Evolutionary conservation across 1,140 invertebrate species (phyloP).

Genomic region (Cotesia glomerata): DNA sequence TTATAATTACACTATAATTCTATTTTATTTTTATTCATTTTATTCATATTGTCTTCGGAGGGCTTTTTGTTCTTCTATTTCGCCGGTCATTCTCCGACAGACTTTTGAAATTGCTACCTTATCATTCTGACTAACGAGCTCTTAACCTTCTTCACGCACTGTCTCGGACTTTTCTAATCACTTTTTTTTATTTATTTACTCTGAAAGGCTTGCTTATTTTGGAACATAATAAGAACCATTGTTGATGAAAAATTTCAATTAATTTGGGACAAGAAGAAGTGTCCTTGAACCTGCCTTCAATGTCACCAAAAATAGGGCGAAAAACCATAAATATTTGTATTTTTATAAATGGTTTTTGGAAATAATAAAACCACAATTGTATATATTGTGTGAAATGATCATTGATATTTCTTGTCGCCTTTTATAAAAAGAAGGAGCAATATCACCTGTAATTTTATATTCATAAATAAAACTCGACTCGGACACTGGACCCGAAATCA

Average conservation of each 20-base stretch:
- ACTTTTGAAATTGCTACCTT: constrained; percentile 58
- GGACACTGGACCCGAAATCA: constrained; percentile 24
- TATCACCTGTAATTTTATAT: constrained; percentile 54
- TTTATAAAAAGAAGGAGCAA: constrained; percentile 35
- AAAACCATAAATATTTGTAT: too few species aligned
- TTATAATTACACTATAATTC: background rate
- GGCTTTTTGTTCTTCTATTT: constrained; percentile 33
- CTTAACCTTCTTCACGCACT: constrained; percentile 49
- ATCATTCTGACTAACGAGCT: constrained; percentile 60
- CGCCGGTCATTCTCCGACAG: constrained; percentile 39
- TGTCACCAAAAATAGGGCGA: too few species aligned
- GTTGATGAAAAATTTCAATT: too few species aligned
- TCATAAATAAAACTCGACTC: constrained; percentile 5
- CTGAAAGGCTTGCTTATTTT: constrained; percentile 1
- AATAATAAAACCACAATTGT: too few species aligned
- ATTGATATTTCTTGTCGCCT: constrained; percentile 49
- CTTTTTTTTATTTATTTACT: constrained; percentile 42
- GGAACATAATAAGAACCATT: too few species aligned
- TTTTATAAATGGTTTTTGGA: background rate
- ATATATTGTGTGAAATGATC: background rate
- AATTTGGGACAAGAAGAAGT: too few species aligned
- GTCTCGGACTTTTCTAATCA: constrained; percentile 39
- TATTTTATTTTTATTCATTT: too few species aligned
- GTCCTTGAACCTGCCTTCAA: background rate
- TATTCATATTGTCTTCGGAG: too few species aligned